phyloP scores from a whole-genome alignment of 2,797 vertebrate species.

The Notoglanidium macrostoma region DNA sequence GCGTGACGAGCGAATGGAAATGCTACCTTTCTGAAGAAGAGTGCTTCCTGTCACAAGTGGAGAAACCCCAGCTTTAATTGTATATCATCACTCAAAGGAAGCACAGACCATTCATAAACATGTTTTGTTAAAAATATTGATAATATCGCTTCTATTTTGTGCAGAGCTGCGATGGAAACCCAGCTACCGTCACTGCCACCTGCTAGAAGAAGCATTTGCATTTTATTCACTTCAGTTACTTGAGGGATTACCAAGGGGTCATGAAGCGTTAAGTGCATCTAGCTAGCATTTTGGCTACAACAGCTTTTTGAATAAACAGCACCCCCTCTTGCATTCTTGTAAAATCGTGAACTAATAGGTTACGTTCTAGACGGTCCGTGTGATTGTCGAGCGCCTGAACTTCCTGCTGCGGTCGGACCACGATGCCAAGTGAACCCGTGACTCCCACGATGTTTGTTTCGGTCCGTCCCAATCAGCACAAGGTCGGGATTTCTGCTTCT shows the following conservation, averaged over 20 bases:
- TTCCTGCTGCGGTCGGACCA: neutral
- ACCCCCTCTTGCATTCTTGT: neutral
- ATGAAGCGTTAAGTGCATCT: neutral
- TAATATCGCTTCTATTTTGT: too few relatives aligned
- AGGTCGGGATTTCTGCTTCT: constrained; percentile 70
- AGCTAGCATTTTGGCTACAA: neutral
- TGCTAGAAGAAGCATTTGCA: neutral
- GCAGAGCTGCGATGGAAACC: too few relatives aligned
- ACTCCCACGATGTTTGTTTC: constrained; percentile 49
- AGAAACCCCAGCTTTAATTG: too few relatives aligned
- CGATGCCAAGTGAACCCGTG: neutral
- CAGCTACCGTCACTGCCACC: neutral
- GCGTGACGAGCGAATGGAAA: too few relatives aligned
- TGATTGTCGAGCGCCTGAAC: too few relatives aligned
- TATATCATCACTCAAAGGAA: too few relatives aligned
- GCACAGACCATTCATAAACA: too few relatives aligned
- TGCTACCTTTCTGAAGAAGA: too few relatives aligned
- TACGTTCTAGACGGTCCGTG: neutral
- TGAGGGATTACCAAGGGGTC: neutral
- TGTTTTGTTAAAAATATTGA: too few relatives aligned
- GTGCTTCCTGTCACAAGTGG: too few relatives aligned
- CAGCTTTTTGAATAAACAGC: neutral
- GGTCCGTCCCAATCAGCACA: constrained; percentile 60
- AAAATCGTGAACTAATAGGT: neutral
- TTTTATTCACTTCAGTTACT: neutral